phyloP scores from a whole-genome alignment of 2,888 invertebrate species.

The Diaprepes abbreviatus region DNA sequence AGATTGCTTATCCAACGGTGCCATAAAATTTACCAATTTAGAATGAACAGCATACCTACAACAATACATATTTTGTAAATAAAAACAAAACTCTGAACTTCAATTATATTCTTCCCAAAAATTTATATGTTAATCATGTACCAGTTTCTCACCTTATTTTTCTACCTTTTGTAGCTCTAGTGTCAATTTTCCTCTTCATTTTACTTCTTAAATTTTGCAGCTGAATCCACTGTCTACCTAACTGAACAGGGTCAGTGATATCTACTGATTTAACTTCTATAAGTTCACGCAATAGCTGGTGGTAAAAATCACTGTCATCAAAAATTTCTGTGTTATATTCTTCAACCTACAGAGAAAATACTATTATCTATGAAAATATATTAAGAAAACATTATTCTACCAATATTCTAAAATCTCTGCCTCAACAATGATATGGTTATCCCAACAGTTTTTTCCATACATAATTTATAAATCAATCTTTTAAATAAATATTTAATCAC shows the following conservation, averaged over 20 bases:
- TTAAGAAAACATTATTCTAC: too few species aligned
- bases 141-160: constrained; percentile 75
- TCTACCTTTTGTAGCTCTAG: constrained; percentile 94
- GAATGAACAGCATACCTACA: constrained; percentile 84
- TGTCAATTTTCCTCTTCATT: constrained; percentile 94
- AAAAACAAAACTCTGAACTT: too few species aligned
- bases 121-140: too few species aligned
- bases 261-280: constrained; percentile 92
- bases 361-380: too few species aligned
- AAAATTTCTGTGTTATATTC: constrained; percentile 88
- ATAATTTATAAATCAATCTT: too few species aligned
- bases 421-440: too few species aligned
- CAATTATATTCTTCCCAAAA: too few species aligned
- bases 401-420: too few species aligned
- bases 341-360: constrained; percentile 59
- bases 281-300: constrained; percentile 90
- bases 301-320: constrained; percentile 98
- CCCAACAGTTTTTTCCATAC: too few species aligned
- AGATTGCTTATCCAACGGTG: constrained; percentile 73
- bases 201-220: constrained; percentile 92
- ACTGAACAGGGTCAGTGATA: constrained; percentile 85
- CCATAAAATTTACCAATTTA: constrained; percentile 92
- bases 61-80: too few species aligned
- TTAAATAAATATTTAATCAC: constrained; percentile 19
- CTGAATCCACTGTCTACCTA: constrained; percentile 92